Evolutionary conservation across 2,797 vertebrate genomes (phyloP).

Genomic region (Ptychadena robeensis): DNA sequence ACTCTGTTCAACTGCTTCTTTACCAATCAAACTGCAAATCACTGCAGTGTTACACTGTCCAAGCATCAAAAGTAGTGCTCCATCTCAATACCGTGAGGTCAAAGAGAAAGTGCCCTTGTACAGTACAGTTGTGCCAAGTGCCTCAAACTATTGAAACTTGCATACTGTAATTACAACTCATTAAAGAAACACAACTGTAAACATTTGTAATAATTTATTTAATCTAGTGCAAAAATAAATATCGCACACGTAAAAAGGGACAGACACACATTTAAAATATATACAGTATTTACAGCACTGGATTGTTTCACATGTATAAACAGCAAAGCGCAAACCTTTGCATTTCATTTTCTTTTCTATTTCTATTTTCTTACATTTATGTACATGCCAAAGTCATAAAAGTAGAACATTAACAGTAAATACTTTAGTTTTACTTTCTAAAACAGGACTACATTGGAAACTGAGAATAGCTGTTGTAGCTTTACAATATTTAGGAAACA

Average conservation of each 20-base stretch:
- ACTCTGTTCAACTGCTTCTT: too few relatives aligned
- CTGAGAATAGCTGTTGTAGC: not conserved
- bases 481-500: not conserved
- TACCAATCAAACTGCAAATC: too few relatives aligned
- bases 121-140: too few relatives aligned
- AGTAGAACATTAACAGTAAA: too few relatives aligned
- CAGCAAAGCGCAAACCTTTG: not conserved
- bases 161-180: too few relatives aligned
- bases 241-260: constrained; percentile 32
- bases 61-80: too few relatives aligned
- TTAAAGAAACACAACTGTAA: not conserved
- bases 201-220: constrained; percentile 28
- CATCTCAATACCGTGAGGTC: too few relatives aligned
- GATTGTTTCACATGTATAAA: not conserved
- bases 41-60: too few relatives aligned
- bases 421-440: too few relatives aligned
- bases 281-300: constrained; percentile 70
- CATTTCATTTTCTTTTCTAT: not conserved
- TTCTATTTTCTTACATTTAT: not conserved
- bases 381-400: too few relatives aligned
- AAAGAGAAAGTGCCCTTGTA: too few relatives aligned
- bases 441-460: not conserved
- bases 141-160: too few relatives aligned
- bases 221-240: constrained; percentile 31
- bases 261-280: constrained; percentile 67